Base-by-base conservation (phyloP, 2,888 invertebrate species). In the Amiota mariae region DNA sequence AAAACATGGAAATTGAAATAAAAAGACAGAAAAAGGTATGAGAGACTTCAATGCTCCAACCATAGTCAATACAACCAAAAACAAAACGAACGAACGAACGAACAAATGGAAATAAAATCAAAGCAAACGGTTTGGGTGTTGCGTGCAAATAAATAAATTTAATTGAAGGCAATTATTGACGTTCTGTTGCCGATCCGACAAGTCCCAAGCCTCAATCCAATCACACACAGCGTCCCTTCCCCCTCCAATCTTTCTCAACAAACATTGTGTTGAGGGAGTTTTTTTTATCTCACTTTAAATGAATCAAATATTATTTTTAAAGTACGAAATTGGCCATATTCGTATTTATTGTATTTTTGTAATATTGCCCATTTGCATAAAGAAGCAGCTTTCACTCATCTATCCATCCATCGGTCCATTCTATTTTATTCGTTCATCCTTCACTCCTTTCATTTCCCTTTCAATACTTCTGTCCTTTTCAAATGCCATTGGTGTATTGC, bases 121-220 rank as follows among this genome's bases (percentile, higher is more conserved):
- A 18, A 20, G n/a, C n/a, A n/a, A 24, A 24, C 24, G n/a, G 15
- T 9, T 12, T 48, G 49, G 15, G 66, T 13, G 20, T 76, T 71
- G 80, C 74, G 84, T 76, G 78, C 84, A 81, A 83, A 83, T 83
- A 83, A 85, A 85, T 84, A 85, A 85, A 85, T 85, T 80, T 84
- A 83, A 83, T 83, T 83, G 85, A 81, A 85, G 82, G 85, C 85
- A 83, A 85, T 83, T 83, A 83, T 81, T 81, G 85, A 78, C 81
- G 84, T 82, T 82, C 51, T 51, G 67, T 20, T 20, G 66, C 6
- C 51, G 67, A 18, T 51, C 18, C 67, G n/a, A 13, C 54, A 54
- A 54, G 2, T 36, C 36, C 4, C 36, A n/a, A n/a, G 36, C 6
- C 36, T 6, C 36, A 36, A 36, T 36, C 36, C 63, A 63, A 36